Percentiles rank a stretch among this genome's conserved stretches.
phyloP scores from a whole-genome alignment of 2,113 vertebrate genomes.

The Melanerpes formicivorus region DNA sequence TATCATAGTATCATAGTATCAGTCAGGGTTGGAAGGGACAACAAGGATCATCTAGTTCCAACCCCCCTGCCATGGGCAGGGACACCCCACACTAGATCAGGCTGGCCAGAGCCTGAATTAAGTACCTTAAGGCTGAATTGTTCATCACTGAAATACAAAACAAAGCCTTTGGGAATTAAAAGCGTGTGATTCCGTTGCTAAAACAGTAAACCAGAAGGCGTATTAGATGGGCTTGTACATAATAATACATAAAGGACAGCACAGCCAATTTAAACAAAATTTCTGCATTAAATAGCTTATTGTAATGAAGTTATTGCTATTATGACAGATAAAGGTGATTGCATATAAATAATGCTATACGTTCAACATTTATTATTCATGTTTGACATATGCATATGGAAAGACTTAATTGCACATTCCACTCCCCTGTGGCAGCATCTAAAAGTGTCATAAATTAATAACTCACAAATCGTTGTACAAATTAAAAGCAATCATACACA shows the following conservation, averaged over 20 bases:
- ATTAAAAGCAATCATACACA: slow-evolving; percentile 52
- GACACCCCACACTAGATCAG: too few relatives aligned
- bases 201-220: slow-evolving; percentile 7
- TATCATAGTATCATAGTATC: too few relatives aligned
- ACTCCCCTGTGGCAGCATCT: neutral
- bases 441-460: slow-evolving; percentile 61
- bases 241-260: neutral
- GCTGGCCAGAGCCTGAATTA: neutral
- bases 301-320: slow-evolving; percentile 4
- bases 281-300: slow-evolving; percentile 21
- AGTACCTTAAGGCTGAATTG: neutral
- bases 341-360: slow-evolving; percentile 23
- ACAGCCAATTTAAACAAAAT: slow-evolving; percentile 17
- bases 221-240: neutral
- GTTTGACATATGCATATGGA: slow-evolving; percentile 10
- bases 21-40: too few relatives aligned
- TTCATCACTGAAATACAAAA: slow-evolving; percentile 31
- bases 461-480: slow-evolving; percentile 39
- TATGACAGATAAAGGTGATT: slow-evolving; percentile 30
- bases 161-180: slow-evolving; percentile 27
- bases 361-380: slow-evolving; percentile 47
- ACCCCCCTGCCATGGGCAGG: too few relatives aligned
- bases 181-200: slow-evolving; percentile 13
- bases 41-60: too few relatives aligned
- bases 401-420: slow-evolving; percentile 21